These are phyloP conservation scores for Hyposoter didymator DNA, from an alignment of 2,888 invertebrate species.

Conservation along the genomic window DNA sequence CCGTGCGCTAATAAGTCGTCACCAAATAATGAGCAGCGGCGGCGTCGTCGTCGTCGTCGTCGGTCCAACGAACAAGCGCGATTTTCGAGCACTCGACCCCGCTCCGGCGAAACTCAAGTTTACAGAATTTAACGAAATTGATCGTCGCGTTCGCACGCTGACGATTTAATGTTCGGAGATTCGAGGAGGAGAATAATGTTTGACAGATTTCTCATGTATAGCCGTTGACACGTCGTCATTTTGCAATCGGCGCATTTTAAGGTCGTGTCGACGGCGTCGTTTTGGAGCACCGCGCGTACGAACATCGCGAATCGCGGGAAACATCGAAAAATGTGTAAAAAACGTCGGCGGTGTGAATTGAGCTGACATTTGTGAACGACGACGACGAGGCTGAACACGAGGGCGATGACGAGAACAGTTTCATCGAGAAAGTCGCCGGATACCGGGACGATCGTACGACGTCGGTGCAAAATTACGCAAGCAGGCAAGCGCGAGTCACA, in stretches of 20 bases:
- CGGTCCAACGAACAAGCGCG: conserved; percentile 3
- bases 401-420: conserved; percentile 55
- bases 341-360: conserved; percentile 77
- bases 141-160: neutral
- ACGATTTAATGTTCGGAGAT: neutral
- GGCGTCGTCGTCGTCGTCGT: no score
- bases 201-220: neutral
- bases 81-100: conserved; percentile 6
- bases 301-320: conserved; percentile 51
- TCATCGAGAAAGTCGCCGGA: conserved; percentile 64
- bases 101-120: neutral
- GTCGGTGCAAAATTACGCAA: conserved; percentile 72
- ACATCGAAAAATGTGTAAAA: conserved; percentile 73
- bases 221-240: neutral
- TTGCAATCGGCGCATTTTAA: neutral
- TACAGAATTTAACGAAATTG: neutral
- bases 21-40: conserved; percentile 1
- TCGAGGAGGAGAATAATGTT: neutral
- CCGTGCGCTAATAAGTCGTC: conserved; percentile 5
- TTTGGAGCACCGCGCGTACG: neutral
- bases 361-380: conserved; percentile 78
- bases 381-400: conserved; percentile 60
- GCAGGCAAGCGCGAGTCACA: conserved; percentile 55
- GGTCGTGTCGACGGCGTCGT: neutral
- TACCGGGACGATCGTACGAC: conserved; percentile 60